Evolutionary conservation across 2,888 invertebrate species (phyloP).

Genomic region (Carpatolechia fugitivella): DNA sequence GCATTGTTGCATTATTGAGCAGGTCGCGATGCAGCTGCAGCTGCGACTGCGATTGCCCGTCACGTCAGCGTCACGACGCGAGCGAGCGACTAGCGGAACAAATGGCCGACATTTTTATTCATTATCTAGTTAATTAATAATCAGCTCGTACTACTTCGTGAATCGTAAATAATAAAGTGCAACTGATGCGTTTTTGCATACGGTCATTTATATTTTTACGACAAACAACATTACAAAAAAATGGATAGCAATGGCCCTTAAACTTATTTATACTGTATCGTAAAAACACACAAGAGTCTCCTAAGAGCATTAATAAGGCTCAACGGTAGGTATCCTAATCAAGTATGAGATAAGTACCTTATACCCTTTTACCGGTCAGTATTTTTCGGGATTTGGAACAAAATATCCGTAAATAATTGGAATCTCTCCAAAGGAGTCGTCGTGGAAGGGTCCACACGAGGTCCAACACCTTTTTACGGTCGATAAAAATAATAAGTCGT

Average conservation of each 20-base stretch:
- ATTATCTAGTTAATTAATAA: slow-evolving; percentile 24
- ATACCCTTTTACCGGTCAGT: slow-evolving; percentile 52
- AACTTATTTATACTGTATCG: no score
- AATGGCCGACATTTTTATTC: slow-evolving; percentile 54
- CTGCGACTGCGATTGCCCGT: slow-evolving; percentile 41
- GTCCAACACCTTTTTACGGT: slow-evolving; percentile 74
- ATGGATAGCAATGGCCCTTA: no score
- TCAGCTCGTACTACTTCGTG: not conserved
- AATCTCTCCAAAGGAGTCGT: slow-evolving; percentile 59
- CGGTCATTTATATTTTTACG: no score
- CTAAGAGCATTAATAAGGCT: slow-evolving; percentile 1
- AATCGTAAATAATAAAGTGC: not conserved
- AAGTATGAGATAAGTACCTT: slow-evolving; percentile 48
- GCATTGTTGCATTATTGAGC: slow-evolving; percentile 70
- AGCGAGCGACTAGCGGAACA: slow-evolving; percentile 59
- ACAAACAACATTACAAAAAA: no score
- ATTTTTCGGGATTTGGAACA: slow-evolving; percentile 65
- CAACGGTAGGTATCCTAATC: slow-evolving; percentile 28
- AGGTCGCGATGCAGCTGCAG: slow-evolving; percentile 60
- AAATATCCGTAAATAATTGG: slow-evolving; percentile 73
- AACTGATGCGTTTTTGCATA: no score
- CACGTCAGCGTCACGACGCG: no score
- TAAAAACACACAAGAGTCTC: not conserved
- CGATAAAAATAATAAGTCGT: slow-evolving; percentile 75
- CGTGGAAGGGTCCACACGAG: slow-evolving; percentile 60